Conservation (phyloP, 2,797 vertebrate species). For the Ceryle rudis region DNA sequence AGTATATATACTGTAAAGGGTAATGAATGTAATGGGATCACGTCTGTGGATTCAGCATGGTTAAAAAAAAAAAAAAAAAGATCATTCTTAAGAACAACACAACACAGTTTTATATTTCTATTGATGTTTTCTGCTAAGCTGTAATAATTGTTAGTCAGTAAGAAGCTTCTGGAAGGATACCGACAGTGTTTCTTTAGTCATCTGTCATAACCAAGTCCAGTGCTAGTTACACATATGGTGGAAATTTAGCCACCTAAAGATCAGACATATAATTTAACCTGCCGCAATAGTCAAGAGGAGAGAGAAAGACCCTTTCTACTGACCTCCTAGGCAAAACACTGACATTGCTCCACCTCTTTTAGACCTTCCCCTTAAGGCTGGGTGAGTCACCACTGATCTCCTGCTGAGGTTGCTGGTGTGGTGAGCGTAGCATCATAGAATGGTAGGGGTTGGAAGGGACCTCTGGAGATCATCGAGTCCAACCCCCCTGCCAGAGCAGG, state of each 20-base stretch:
- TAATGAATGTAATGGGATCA: neutral
- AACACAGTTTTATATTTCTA: neutral
- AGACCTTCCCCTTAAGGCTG: neutral
- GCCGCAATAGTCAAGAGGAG: neutral
- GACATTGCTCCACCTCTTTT: neutral
- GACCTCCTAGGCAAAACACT: neutral
- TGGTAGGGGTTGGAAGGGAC: no score
- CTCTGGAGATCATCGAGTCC: no score
- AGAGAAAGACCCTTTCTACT: neutral
- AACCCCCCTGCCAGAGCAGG: no score
- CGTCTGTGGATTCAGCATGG: neutral
- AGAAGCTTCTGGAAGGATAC: neutral
- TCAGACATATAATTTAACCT: neutral
- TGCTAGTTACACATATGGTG: neutral
- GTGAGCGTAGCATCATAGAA: neutral
- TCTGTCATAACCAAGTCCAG: neutral
- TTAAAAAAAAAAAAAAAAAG: accelerated
- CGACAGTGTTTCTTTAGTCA: neutral
- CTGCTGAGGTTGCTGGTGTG: accelerated
- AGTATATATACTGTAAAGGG: neutral
- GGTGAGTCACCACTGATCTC: neutral
- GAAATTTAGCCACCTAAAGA: neutral
- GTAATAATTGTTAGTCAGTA: neutral
- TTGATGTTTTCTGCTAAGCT: neutral
- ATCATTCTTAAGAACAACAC: neutral